These are phyloP conservation scores for Zaprionus tsacasi DNA, from an alignment of 1,140 invertebrate species.

Conservation along the genomic window DNA sequence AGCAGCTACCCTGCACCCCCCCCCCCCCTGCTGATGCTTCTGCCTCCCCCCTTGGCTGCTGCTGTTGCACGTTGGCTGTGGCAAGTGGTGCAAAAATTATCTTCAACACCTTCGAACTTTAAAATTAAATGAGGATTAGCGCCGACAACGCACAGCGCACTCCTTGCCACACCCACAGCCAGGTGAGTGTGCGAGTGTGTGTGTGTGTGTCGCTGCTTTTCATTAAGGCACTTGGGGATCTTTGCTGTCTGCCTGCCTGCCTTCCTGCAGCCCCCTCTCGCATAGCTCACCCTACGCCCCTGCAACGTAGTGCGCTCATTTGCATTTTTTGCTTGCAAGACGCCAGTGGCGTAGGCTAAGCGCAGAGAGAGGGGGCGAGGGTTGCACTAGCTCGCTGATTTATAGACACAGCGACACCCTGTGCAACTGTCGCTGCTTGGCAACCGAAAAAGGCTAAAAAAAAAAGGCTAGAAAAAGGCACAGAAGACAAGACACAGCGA, in stretches of 20 bases:
- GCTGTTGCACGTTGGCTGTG: constrained; percentile 14
- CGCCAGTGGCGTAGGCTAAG: not conserved
- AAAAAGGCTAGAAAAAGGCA: not conserved
- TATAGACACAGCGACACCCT: constrained; percentile 49
- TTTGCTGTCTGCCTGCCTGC: constrained; percentile 64
- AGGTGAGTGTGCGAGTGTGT: constrained; percentile 13
- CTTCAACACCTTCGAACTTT: constrained; percentile 84
- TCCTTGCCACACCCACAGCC: not conserved
- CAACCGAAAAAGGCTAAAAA: constrained; percentile 37
- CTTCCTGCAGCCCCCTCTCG: not conserved
- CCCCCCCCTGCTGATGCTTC: not conserved
- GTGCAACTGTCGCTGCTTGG: constrained; percentile 20
- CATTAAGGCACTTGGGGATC: constrained; percentile 75
- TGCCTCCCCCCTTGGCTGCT: constrained; percentile 1
- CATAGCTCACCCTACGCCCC: constrained; percentile 12
- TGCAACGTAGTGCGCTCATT: constrained; percentile 53
- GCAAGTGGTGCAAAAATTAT: constrained; percentile 80
- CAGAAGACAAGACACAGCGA: constrained; percentile 1
- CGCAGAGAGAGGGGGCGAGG: not conserved
- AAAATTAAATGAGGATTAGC: constrained; percentile 84
- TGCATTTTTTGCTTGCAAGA: constrained; percentile 69
- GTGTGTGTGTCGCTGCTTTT: constrained; percentile 60
- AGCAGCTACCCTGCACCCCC: constrained; percentile 24
- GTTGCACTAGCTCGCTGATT: constrained; percentile 47
- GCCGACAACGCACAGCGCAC: constrained; percentile 69